Percentiles rank a stretch among this genome's conserved stretches.
Conservation (phyloP, 2,888 invertebrate species). For the Nymphalis c-album region DNA sequence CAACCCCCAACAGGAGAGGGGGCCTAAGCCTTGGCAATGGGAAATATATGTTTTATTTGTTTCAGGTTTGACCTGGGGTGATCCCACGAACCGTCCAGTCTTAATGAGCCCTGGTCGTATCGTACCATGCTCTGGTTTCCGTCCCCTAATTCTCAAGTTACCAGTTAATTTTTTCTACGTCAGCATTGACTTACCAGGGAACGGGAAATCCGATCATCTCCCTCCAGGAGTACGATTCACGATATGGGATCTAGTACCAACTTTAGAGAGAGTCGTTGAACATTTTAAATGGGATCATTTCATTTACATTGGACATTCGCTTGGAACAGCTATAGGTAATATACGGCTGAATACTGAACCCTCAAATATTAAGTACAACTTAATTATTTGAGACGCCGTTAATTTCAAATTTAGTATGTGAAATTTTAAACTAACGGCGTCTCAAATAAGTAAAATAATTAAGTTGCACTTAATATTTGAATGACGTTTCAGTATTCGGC, state of each 20-base stretch:
- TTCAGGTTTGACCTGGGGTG: constrained; percentile 83
- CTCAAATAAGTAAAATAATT: no score
- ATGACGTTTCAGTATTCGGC: no score
- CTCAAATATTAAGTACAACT: no score
- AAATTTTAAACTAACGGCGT: no score
- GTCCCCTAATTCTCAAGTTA: constrained; percentile 76
- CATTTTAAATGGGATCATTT: constrained; percentile 63
- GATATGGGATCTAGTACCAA: constrained; percentile 53
- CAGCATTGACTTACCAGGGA: constrained; percentile 80
- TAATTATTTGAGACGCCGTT: no score
- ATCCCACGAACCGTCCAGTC: constrained; percentile 70
- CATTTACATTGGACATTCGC: constrained; percentile 63
- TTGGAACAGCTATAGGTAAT: constrained; percentile 64
- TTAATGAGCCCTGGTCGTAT: constrained; percentile 82
- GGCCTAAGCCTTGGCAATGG: no score
- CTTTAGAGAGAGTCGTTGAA: constrained; percentile 48
- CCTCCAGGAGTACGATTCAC: constrained; percentile 60
- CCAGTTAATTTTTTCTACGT: constrained; percentile 66
- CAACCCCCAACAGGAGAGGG: no score
- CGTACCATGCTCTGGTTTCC: constrained; percentile 82
- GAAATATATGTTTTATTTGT: constrained; percentile 18
- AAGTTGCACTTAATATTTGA: no score
- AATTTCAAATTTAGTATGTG: no score
- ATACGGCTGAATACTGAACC: no score
- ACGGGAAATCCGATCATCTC: constrained; percentile 79